phyloP scores from a whole-genome alignment of 2,797 vertebrate genomes.

The Eidolon dupreanum region DNA sequence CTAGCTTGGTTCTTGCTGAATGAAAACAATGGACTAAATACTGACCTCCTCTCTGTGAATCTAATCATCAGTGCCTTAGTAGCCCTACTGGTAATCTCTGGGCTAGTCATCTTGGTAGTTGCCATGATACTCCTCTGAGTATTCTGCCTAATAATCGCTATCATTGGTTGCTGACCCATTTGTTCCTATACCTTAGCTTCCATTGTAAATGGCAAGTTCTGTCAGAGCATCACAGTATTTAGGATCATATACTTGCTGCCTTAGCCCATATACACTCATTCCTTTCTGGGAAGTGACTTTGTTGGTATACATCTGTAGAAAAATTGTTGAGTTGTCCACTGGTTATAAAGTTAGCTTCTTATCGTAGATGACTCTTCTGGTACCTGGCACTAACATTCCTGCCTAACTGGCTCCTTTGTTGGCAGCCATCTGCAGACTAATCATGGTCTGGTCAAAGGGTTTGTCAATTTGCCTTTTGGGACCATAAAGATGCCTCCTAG shows the following conservation, averaged over 20 bases:
- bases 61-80: constrained; percentile 96
- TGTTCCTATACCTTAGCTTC: constrained; percentile 96
- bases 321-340: constrained; percentile 96
- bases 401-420: constrained; percentile 99
- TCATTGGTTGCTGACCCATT: constrained; percentile 97
- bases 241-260: constrained; percentile 96
- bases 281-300: constrained; percentile 97
- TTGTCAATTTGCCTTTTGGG: constrained; percentile 97
- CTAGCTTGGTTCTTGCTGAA: constrained; percentile 92
- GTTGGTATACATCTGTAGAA: constrained; percentile 98
- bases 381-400: constrained; percentile 95
- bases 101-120: constrained; percentile 91
- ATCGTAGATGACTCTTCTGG: constrained; percentile 96
- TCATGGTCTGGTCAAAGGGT: constrained; percentile 97
- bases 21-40: constrained; percentile 91
- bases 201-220: constrained; percentile 93
- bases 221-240: constrained; percentile 95
- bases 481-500: constrained; percentile 96
- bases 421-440: constrained; percentile 98
- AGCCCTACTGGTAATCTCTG: constrained; percentile 93
- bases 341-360: constrained; percentile 94
- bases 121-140: constrained; percentile 93
- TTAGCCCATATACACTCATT: constrained; percentile 96
- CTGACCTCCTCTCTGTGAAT: constrained; percentile 81
- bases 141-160: constrained; percentile 96